A percentile compares a stretch with the other conserved stretches of the same genome.
phyloP scores from a whole-genome alignment of 2,113 vertebrate species.

The Phyllostomus hastatus region DNA sequence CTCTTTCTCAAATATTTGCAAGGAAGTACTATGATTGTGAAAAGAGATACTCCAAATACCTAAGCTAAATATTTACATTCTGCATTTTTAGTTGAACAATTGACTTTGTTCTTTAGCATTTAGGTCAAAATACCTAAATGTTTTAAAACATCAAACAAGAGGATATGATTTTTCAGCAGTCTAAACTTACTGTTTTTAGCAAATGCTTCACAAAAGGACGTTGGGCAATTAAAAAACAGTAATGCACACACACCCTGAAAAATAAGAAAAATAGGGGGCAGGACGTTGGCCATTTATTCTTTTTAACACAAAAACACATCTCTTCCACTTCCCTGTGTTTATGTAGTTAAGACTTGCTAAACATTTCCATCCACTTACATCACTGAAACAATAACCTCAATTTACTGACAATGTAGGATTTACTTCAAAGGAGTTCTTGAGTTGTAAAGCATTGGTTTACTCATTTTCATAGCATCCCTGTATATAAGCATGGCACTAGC shows the following conservation, averaged over 20 bases:
- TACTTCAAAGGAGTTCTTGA: neutral
- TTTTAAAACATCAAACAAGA: slow-evolving; percentile 62
- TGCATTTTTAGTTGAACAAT: slow-evolving; percentile 68
- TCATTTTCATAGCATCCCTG: neutral
- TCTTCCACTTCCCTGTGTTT: neutral
- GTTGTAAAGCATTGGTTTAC: neutral
- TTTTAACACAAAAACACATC: neutral
- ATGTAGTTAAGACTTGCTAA: neutral
- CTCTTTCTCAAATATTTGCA: slow-evolving; percentile 51
- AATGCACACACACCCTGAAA: neutral
- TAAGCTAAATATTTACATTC: slow-evolving; percentile 71
- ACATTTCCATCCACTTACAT: neutral
- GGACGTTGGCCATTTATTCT: neutral
- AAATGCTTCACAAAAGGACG: slow-evolving; percentile 48
- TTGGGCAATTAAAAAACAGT: neutral
- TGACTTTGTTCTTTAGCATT: slow-evolving; percentile 71
- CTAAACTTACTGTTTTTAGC: slow-evolving; percentile 60
- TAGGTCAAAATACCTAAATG: slow-evolving; percentile 65
- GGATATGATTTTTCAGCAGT: slow-evolving; percentile 51
- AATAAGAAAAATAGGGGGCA: neutral
- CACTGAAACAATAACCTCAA: neutral
- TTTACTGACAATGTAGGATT: neutral
- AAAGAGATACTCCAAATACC: slow-evolving; percentile 48
- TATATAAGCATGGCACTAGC: neutral
- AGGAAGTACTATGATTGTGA: slow-evolving; percentile 55